A percentile compares a stretch with the other conserved stretches of the same genome.
Conservation (phyloP, 2,113 vertebrate genomes). For the Sminthopsis crassicaudata region DNA sequence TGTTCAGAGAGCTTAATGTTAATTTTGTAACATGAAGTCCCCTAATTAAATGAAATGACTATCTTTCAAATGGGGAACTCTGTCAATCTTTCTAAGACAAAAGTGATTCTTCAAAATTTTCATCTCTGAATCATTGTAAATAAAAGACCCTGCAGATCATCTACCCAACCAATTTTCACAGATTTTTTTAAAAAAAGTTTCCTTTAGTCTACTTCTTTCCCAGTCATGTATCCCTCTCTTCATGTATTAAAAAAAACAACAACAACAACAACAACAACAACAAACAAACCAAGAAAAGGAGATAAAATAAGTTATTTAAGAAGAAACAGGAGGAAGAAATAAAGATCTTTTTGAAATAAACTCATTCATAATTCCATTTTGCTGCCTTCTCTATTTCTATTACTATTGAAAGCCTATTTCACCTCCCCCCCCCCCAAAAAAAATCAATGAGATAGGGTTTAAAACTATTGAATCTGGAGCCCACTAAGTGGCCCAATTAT, state of each 20-base stretch:
- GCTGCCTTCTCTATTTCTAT: not conserved
- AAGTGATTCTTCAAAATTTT: not conserved
- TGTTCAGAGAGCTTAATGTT: not conserved
- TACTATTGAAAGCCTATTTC: not conserved
- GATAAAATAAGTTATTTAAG: not conserved
- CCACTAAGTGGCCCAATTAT: too few species aligned
- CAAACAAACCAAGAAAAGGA: not conserved
- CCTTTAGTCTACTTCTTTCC: not conserved
- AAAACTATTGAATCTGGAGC: too few species aligned
- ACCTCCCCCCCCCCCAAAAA: not conserved
- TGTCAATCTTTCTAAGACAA: not conserved
- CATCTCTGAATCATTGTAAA: not conserved
- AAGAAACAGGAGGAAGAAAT: not conserved
- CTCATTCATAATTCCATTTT: not conserved
- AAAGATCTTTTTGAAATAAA: not conserved
- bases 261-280: too few species aligned
- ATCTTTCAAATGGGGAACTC: not conserved
- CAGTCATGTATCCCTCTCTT: not conserved
- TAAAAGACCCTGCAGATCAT: not conserved
- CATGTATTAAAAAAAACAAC: not conserved
- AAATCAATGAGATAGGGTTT: not conserved
- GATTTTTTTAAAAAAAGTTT: not conserved
- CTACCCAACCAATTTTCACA: not conserved
- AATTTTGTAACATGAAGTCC: not conserved
- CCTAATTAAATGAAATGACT: not conserved